Conservation (phyloP, 2,797 vertebrate species). For the Tinamus major region DNA sequence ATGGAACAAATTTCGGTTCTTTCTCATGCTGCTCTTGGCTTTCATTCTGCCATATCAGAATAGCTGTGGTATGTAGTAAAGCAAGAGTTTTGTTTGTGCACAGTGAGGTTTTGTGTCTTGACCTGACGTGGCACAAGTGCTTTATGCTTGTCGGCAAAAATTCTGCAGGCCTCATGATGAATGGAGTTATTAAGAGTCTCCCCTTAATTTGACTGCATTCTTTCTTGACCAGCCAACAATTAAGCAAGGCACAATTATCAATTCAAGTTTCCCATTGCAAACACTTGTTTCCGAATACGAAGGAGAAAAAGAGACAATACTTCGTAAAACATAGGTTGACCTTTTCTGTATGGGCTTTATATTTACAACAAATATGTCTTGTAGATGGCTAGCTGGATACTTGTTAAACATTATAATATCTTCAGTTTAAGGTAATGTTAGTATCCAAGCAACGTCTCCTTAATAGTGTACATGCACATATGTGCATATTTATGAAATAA, state of each 20-base stretch:
- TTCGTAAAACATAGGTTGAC: not conserved
- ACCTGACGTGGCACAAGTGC: not conserved
- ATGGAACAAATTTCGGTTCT: not conserved
- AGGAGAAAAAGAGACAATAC: too few species aligned
- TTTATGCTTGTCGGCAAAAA: not conserved
- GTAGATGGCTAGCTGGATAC: not conserved
- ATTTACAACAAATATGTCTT: not conserved
- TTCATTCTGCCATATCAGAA: not conserved
- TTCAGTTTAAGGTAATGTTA: too few species aligned
- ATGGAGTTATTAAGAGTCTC: not conserved
- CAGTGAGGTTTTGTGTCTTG: not conserved
- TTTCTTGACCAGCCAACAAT: not conserved
- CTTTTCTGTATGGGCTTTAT: not conserved
- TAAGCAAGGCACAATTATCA: not conserved
- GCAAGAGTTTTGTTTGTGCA: not conserved
- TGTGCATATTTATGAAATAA: too few species aligned
- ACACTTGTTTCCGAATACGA: not conserved
- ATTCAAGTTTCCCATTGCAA: not conserved
- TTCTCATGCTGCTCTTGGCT: not conserved
- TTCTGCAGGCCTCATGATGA: not conserved
- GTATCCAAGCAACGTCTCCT: not conserved
- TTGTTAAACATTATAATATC: not conserved
- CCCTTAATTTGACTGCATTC: not conserved
- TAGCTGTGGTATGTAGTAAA: not conserved
- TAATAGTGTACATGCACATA: not conserved